Base-by-base conservation (phyloP, 1,140 invertebrate species). In the Polyergus mexicanus region DNA sequence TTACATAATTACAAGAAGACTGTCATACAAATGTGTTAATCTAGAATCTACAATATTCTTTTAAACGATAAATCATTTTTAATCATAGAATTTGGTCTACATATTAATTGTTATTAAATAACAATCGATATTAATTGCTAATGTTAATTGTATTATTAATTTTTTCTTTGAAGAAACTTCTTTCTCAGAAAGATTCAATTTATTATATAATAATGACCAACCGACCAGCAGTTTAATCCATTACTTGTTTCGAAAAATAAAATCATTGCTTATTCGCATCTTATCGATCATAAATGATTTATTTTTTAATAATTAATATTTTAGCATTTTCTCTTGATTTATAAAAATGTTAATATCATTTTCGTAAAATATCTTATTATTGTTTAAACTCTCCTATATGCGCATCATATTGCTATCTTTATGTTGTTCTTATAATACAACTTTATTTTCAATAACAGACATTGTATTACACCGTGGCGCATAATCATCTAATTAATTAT, bases 31-130 rank as follows among this genome's bases (percentile, higher is more conserved):
- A 32, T 32, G 2, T 51, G 0, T 13, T 47, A 51, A 51, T 16
- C 16, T 51, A 58, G 10, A 22, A 58, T 22, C 7, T 58, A 22
- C 54, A 58, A 51, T 74, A 51, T 74, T 51, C 5, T 74, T 69
- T 74, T 69, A 11, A 44, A 0, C 22, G 25, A 69, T 69, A 69
- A 69, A 69, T 69, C 47, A 69, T 3, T 0, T 41, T 38, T 68
- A 44, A 68, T 41, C 32, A 25, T 44, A 69, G 8, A 41, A 16
- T 44, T 0, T 16, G 2, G 8, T 16, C 22, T 68, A 28, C 3
- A 41, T 44, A 69, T 22, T 51, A 4, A 51, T 51, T 51, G 10
- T 22, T 16, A 38, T 6, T 41, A 38, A 44, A 41, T 41, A 68
- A n/a, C 8, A 19, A 0, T 19, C 19, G 7, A 68, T 54, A 68